These are phyloP conservation scores for Corvus cornix DNA, from an alignment of 2,113 vertebrate genomes.

Conservation along the genomic window DNA sequence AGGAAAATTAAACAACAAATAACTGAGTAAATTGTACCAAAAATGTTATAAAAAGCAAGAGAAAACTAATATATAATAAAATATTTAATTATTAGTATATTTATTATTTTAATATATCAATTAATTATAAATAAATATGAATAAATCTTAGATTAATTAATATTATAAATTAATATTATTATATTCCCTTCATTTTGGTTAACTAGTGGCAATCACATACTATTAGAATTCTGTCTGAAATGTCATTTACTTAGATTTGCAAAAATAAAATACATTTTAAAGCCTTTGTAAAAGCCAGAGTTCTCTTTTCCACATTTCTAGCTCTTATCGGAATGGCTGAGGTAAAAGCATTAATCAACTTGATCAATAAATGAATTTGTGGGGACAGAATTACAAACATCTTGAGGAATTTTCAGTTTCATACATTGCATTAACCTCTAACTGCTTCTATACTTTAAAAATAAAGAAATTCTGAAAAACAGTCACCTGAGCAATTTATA, in stretches of 20 bases:
- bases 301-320: neutral
- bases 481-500: neutral
- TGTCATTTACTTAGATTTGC: neutral
- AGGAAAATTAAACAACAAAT: neutral
- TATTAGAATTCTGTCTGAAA: neutral
- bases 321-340: neutral
- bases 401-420: neutral
- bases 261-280: neutral
- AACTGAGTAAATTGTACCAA: neutral
- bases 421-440: neutral
- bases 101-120: neutral
- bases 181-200: neutral
- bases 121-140: neutral
- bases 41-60: neutral
- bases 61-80: neutral
- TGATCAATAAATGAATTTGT: neutral
- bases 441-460: neutral
- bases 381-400: neutral
- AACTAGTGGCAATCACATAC: neutral
- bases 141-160: neutral
- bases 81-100: neutral
- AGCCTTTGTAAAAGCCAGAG: neutral
- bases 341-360: neutral
- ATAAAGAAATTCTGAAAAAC: neutral
- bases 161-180: neutral